These are phyloP conservation scores for Palaemon carinicauda DNA, from an alignment of 1,140 invertebrate genomes.

Conservation along the genomic window DNA sequence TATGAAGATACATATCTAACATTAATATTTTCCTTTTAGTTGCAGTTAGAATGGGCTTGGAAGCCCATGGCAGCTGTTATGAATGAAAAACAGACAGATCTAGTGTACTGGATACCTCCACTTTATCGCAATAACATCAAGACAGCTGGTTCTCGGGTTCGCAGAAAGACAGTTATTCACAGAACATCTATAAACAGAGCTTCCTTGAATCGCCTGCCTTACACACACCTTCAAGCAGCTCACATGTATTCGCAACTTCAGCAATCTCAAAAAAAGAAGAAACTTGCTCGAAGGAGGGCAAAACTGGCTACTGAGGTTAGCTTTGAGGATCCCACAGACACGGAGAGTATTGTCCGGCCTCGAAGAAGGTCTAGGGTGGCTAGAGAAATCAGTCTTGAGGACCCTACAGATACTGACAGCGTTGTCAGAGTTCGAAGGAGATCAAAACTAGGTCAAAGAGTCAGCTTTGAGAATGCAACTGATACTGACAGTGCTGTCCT, in stretches of 20 bases:
- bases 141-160: not conserved
- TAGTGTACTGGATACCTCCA: conserved; percentile 58
- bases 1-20: too few species aligned
- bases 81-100: conserved; percentile 57
- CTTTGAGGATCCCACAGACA: not conserved
- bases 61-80: conserved; percentile 60
- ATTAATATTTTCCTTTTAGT: conserved; percentile 5
- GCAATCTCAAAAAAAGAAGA: conserved; percentile 12
- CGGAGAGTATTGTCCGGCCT: not conserved
- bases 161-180: not conserved
- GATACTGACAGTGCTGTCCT: too few species aligned
- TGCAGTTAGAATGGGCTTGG: conserved; percentile 59
- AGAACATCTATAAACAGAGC: not conserved
- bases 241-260: not conserved
- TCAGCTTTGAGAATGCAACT: too few species aligned
- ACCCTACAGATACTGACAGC: too few species aligned
- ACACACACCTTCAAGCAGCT: not conserved
- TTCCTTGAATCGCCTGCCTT: too few species aligned
- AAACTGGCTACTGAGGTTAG: not conserved
- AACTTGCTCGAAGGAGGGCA: conserved; percentile 22
- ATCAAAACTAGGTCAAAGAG: too few species aligned
- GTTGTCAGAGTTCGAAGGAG: too few species aligned
- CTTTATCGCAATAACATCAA: conserved; percentile 55
- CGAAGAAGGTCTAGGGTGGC: not conserved
- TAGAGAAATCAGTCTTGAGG: too few species aligned